Conservation (phyloP, 1,140 invertebrate species). For the Panagrolaimus sp. region DNA sequence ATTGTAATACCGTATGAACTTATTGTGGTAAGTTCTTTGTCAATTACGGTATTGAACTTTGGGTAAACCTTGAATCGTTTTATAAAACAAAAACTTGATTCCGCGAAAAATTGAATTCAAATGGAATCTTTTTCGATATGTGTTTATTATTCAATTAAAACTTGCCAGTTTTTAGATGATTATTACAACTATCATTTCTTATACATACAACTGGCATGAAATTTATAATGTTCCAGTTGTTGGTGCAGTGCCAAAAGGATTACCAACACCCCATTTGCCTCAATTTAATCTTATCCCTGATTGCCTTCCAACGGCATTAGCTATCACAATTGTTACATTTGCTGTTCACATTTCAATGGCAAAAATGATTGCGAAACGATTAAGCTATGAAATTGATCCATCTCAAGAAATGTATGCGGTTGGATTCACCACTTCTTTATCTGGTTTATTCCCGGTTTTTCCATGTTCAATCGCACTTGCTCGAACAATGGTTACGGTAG, state of each 20-base stretch:
- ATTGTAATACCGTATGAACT: conserved; percentile 40
- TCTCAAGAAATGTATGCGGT: conserved; percentile 57
- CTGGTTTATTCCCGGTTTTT: conserved; percentile 36
- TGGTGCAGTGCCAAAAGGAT: conserved; percentile 34
- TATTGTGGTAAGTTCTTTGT: conserved; percentile 13
- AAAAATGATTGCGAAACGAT: conserved; percentile 61
- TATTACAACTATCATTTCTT: conserved; percentile 45
- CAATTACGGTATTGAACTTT: too few relatives aligned
- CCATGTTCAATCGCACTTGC: conserved; percentile 36
- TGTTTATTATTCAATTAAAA: too few relatives aligned
- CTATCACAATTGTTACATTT: conserved; percentile 62
- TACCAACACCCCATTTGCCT: conserved; percentile 58
- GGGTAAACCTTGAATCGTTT: too few relatives aligned
- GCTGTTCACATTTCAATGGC: conserved; percentile 62
- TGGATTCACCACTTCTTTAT: conserved; percentile 5
- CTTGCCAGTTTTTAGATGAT: too few relatives aligned
- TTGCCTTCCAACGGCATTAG: conserved; percentile 59
- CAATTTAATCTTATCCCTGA: conserved; percentile 45
- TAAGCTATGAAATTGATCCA: conserved; percentile 61
- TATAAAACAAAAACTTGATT: too few relatives aligned
- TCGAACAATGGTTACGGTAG: conserved; percentile 32
- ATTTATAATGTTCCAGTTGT: conserved; percentile 41
- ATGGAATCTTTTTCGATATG: too few relatives aligned
- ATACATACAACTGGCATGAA: conserved; percentile 37
- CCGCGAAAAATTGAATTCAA: too few relatives aligned